phyloP scores from a whole-genome alignment of 2,797 vertebrate species.

The Pipistrellus pipistrellus region DNA sequence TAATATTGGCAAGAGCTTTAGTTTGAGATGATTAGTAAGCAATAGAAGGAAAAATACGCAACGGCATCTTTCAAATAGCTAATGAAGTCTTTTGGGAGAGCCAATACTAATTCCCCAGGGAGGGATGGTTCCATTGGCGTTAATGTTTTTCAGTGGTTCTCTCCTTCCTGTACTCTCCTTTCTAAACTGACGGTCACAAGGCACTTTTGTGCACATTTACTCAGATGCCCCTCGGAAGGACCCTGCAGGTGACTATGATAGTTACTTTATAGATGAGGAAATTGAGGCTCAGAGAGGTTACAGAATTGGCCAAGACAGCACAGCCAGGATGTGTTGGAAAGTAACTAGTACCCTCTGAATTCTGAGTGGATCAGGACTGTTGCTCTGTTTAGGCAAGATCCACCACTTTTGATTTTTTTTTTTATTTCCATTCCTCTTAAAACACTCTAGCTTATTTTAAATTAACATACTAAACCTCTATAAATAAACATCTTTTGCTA shows the following conservation, averaged over 20 bases:
- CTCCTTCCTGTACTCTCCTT: not conserved
- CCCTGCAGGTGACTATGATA: not conserved
- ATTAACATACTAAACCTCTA: not conserved
- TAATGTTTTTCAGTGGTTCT: not conserved
- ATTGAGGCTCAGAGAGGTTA: not conserved
- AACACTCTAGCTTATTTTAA: slow-evolving; percentile 47
- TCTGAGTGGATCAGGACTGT: not conserved
- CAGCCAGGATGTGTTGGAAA: not conserved
- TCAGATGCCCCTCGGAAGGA: not conserved
- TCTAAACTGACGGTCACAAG: not conserved
- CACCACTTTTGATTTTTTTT: not conserved
- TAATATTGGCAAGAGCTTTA: not conserved
- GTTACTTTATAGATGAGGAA: not conserved
- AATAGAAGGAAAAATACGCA: not conserved
- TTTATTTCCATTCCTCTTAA: slow-evolving; percentile 19
- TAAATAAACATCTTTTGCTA: slow-evolving; percentile 40
- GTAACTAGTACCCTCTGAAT: not conserved
- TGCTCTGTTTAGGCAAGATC: not conserved
- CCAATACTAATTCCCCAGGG: not conserved
- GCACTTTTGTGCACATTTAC: not conserved
- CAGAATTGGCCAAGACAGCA: not conserved
- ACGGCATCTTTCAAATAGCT: not conserved
- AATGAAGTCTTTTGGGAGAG: not conserved
- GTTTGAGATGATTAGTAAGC: not conserved
- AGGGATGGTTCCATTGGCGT: not conserved